Evolutionary conservation across 2,113 vertebrate genomes (phyloP).

Genomic region (Himantopus leucocephalus): DNA sequence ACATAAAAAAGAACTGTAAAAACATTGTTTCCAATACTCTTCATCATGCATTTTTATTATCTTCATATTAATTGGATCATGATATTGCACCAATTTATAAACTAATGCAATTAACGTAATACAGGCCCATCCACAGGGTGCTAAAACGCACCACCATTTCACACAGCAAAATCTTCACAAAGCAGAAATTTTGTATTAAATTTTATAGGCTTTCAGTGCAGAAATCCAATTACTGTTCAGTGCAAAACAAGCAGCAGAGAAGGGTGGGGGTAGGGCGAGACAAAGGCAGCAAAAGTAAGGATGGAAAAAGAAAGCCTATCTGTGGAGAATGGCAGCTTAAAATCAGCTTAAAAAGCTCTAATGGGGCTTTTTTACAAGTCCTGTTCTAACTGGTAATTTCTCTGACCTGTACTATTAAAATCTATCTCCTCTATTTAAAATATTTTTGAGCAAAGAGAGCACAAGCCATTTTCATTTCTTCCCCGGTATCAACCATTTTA

Average conservation of each 20-base stretch:
- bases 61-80: conserved; percentile 40
- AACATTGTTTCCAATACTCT: neutral
- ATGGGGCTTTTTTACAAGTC: neutral
- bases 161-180: conserved; percentile 16
- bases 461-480: neutral
- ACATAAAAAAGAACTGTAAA: neutral
- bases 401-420: neutral
- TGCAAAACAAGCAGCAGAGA: conserved; percentile 13
- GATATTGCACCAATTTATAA: neutral
- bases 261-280: neutral
- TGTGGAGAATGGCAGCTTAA: neutral
- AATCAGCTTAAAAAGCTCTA: neutral
- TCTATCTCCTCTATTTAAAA: neutral
- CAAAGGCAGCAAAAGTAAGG: neutral
- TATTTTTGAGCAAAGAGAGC: neutral
- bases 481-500: neutral
- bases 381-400: neutral
- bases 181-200: conserved; percentile 11
- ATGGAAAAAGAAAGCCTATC: neutral
- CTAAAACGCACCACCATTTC: neutral
- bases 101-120: neutral
- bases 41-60: neutral
- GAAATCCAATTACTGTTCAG: conserved; percentile 55
- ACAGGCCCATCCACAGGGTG: neutral
- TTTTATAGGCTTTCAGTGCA: conserved; percentile 26